Evolutionary conservation across 1,140 invertebrate species (phyloP), one percentile per base, ranked within the genome.

Genomic region (Ceratosolen fusciceps): DNA sequence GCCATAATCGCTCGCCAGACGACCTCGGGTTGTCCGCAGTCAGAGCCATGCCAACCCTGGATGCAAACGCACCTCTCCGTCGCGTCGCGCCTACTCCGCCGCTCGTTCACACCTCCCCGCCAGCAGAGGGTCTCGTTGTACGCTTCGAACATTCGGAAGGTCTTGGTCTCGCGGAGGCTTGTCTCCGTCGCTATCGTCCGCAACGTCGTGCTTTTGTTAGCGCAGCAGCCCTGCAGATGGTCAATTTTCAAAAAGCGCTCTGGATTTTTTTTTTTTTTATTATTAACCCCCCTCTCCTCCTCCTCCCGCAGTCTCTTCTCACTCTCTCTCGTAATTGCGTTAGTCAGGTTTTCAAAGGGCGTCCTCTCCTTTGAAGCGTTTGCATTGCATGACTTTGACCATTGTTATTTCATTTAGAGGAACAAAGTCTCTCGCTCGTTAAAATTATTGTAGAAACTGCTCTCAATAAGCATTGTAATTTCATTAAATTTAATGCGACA

Each of bases 1-100:
- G 92, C 91, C 88, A 94, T 91, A 34, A 93, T 90, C 0, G 93
- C 93, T 26, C 93, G 90, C 92, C 93, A 93, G 3, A 93, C 92
- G 4, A 94, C 92, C 85, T 94, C 93, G 4, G 93, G 93, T 82
- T 93, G 92, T 19, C 93, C 92, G 85, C 93, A 94, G 72, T 94
- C 93, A 0, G 88, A 85, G 1, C 93, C 93, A 83, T 94, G 93
- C 92, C 92, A 94, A 10, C 92, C 92, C 43, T 86, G 88, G 67
- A 90, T 87, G 82, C 93, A 94, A 5, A 88, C 85, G 82, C 93
- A 93, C 81, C 90, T 90, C 76, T 90, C 86, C 21, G 19, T 1
- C 4, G 12, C 24, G 10, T 75, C 79, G 4, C 67, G 68, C 1
- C 54, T 52, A 90, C 90, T 91, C 37, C 86, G 84, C 74, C 82